These are phyloP conservation scores for Tapirus indicus DNA, from an alignment of 2,797 vertebrate species.

Conservation along the genomic window DNA sequence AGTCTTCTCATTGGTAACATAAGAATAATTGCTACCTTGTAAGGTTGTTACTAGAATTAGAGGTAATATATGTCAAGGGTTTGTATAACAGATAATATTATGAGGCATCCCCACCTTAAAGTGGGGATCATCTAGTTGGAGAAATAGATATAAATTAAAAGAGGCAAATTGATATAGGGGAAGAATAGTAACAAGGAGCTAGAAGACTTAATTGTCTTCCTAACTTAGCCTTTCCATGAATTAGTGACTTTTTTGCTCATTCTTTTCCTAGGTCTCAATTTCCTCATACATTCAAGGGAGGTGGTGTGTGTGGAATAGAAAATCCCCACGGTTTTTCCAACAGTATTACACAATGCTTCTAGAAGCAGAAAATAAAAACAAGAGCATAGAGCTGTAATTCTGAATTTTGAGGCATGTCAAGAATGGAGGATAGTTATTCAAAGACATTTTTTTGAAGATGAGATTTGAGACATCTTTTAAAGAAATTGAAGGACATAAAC, in stretches of 20 bases:
- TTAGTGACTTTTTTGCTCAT: background rate
- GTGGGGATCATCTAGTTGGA: background rate
- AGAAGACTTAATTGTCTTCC: background rate
- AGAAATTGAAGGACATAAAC: background rate
- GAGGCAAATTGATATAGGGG: background rate
- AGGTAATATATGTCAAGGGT: background rate
- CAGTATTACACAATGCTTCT: background rate
- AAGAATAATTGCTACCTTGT: slow-evolving; percentile 23
- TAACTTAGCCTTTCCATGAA: background rate
- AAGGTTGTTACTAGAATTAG: slow-evolving; percentile 8
- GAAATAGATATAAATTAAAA: slow-evolving; percentile 29
- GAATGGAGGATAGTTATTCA: background rate
- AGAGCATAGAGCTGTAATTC: background rate
- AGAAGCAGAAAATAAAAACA: slow-evolving; percentile 39
- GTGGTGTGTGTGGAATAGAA: background rate
- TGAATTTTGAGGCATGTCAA: background rate
- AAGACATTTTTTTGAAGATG: background rate
- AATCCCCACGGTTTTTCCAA: background rate
- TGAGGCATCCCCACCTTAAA: background rate
- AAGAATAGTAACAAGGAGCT: background rate
- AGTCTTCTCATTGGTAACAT: background rate
- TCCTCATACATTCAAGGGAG: background rate
- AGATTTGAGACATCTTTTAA: background rate
- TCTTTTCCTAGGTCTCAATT: background rate
- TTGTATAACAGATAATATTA: background rate